A percentile compares a stretch with the other conserved stretches of the same genome.
These are phyloP conservation scores for Hippocampus barbouri DNA, from an alignment of 2,113 vertebrate genomes.

Conservation along the genomic window DNA sequence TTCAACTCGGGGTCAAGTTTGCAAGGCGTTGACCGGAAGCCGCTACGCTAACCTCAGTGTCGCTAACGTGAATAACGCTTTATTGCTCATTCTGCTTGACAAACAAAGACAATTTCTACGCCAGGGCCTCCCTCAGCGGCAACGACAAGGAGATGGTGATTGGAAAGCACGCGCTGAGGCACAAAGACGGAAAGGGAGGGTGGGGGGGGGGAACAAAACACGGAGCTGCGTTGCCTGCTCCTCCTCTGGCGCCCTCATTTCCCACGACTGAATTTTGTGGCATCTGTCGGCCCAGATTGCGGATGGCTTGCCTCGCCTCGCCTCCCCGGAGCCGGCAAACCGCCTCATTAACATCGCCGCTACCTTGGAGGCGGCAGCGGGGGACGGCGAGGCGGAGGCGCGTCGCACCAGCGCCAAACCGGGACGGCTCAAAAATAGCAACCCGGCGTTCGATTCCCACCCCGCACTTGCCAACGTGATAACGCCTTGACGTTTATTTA, in stretches of 20 bases:
- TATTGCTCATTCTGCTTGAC: neutral
- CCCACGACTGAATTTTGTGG: constrained; percentile 80
- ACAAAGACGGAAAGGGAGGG: neutral
- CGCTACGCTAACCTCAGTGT: neutral
- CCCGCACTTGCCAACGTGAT: no score
- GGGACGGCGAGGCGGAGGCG: constrained; percentile 32
- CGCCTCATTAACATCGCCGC: constrained; percentile 79
- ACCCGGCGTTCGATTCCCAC: no score
- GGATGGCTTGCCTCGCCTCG: constrained; percentile 53
- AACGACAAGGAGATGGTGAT: neutral
- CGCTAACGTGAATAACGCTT: neutral
- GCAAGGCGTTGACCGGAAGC: neutral
- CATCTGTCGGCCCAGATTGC: constrained; percentile 80
- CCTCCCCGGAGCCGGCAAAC: constrained; percentile 61
- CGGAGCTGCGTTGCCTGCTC: neutral
- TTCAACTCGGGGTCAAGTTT: neutral
- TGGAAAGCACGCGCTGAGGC: neutral
- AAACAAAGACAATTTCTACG: neutral
- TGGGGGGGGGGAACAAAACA: neutral
- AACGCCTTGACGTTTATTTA: no score
- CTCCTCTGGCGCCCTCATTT: constrained; percentile 31
- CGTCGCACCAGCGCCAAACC: constrained; percentile 35
- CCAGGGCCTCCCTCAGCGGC: neutral
- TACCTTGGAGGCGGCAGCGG: constrained; percentile 67
- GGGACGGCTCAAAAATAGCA: constrained; percentile 59